Conservation (phyloP, 2,888 invertebrate species). For the Oeneis ivallda region DNA sequence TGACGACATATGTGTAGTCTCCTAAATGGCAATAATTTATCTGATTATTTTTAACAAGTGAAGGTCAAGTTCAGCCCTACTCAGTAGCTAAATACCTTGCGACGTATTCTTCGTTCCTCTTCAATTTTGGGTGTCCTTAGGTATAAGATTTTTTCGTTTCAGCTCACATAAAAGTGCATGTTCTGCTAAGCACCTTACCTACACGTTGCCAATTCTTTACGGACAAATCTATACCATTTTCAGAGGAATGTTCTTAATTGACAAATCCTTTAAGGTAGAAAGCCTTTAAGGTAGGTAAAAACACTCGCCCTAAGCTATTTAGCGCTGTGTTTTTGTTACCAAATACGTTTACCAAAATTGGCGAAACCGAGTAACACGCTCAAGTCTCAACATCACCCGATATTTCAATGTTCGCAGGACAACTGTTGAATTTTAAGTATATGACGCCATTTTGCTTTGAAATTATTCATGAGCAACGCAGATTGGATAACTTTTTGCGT, state of each 20-base stretch:
- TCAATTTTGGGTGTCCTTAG: no score
- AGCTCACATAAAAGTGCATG: background rate
- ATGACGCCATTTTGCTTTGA: constrained; percentile 41
- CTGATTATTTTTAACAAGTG: background rate
- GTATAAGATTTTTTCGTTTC: background rate
- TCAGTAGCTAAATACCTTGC: background rate
- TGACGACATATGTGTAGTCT: constrained; percentile 7
- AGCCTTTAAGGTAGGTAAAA: no score
- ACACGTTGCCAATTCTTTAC: background rate
- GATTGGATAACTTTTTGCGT: constrained; percentile 14
- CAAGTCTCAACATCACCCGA: constrained; percentile 26
- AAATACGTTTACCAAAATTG: constrained; percentile 32
- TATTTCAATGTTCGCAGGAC: constrained; percentile 42
- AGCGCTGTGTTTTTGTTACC: constrained; percentile 12
- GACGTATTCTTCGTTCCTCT: no score
- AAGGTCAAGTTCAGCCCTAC: background rate
- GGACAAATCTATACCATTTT: background rate
- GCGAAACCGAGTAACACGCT: constrained; percentile 22
- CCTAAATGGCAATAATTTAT: background rate
- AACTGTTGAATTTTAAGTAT: constrained; percentile 50
- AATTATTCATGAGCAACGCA: constrained; percentile 24
- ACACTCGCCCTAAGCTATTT: no score
- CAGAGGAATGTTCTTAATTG: background rate
- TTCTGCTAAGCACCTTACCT: background rate
- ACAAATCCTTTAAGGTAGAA: background rate